phyloP scores from a whole-genome alignment of 2,888 invertebrate genomes.

The Platerodrilus igneus region DNA sequence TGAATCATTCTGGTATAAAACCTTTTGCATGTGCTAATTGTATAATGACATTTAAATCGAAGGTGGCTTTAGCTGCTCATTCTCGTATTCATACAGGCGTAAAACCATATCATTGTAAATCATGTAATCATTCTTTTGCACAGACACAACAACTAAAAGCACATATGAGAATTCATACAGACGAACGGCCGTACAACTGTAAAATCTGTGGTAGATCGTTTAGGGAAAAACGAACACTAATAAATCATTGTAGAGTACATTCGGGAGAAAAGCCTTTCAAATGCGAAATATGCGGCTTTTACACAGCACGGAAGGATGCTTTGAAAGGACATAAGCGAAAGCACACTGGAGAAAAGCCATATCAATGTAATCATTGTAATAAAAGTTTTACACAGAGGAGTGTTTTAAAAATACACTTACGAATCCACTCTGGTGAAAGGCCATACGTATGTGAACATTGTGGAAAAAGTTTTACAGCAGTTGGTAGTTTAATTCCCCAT shows the following conservation, averaged over 20 bases:
- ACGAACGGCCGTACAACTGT: no score
- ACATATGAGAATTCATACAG: background rate
- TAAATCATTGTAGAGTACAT: slow-evolving; percentile 5
- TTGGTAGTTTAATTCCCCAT: slow-evolving; percentile 7
- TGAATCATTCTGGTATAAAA: slow-evolving; percentile 8
- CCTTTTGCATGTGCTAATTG: slow-evolving; percentile 8
- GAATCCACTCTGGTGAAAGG: slow-evolving; percentile 13
- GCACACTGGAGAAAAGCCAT: slow-evolving; percentile 13
- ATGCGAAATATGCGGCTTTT: slow-evolving; percentile 8
- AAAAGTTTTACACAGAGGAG: slow-evolving; percentile 1
- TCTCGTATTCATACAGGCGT: slow-evolving; percentile 1
- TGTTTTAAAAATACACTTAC: slow-evolving; percentile 7
- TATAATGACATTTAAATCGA: background rate
- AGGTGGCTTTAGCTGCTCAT: background rate
- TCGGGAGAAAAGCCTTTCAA: slow-evolving; percentile 10
- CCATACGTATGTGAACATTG: slow-evolving; percentile 11
- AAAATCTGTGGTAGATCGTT: slow-evolving; percentile 2
- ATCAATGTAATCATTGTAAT: slow-evolving; percentile 10
- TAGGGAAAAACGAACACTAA: slow-evolving; percentile 5
- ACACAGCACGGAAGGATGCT: slow-evolving; percentile 4
- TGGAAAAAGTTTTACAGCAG: slow-evolving; percentile 6
- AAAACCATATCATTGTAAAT: slow-evolving; percentile 1
- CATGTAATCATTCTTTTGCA: background rate
- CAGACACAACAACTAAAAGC: background rate
- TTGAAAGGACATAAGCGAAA: slow-evolving; percentile 7